Conservation (phyloP, 2,797 vertebrate species). For the Girardinus metallicus region DNA sequence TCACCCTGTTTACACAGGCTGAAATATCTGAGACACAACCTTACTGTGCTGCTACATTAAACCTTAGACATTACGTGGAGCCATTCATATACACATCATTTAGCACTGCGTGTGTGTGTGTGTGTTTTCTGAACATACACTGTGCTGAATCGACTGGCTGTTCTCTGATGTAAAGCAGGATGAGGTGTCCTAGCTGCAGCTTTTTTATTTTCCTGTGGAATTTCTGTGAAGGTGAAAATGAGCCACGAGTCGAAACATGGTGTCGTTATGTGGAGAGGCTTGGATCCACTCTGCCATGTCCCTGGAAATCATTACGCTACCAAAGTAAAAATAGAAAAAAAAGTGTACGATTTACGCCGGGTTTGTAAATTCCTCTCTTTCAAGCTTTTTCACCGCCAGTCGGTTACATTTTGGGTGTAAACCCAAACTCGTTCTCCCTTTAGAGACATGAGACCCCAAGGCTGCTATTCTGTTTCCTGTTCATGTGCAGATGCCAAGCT, state of each 20-base stretch:
- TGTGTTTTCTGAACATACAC: conserved; percentile 9
- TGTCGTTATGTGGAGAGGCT: conserved; percentile 42
- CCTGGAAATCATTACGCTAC: conserved; percentile 21
- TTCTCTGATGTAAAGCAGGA: conserved; percentile 28
- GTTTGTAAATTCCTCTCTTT: conserved; percentile 59
- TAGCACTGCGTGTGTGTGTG: not conserved
- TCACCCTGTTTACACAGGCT: conserved; percentile 19
- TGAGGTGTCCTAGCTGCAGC: conserved; percentile 11
- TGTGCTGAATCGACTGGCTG: conserved; percentile 6
- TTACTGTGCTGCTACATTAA: conserved; percentile 4
- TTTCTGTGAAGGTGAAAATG: conserved; percentile 38
- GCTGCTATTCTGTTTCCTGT: conserved; percentile 56
- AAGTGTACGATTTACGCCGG: conserved; percentile 29
- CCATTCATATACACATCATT: not conserved
- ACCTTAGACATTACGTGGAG: not conserved
- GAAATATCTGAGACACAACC: conserved; percentile 8
- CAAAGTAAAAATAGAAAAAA: conserved; percentile 21
- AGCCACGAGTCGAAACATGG: conserved; percentile 50
- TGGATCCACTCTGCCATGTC: conserved; percentile 13
- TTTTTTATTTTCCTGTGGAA: conserved; percentile 28
- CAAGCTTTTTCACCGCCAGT: conserved; percentile 26
- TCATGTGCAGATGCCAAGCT: conserved; percentile 43
- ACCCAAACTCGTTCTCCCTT: conserved; percentile 33
- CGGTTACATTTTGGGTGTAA: conserved; percentile 56
- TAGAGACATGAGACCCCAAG: conserved; percentile 54